These are phyloP conservation scores for Corydoras sp. DNA, from an alignment of 2,113 vertebrate genomes.

Conservation along the genomic window DNA sequence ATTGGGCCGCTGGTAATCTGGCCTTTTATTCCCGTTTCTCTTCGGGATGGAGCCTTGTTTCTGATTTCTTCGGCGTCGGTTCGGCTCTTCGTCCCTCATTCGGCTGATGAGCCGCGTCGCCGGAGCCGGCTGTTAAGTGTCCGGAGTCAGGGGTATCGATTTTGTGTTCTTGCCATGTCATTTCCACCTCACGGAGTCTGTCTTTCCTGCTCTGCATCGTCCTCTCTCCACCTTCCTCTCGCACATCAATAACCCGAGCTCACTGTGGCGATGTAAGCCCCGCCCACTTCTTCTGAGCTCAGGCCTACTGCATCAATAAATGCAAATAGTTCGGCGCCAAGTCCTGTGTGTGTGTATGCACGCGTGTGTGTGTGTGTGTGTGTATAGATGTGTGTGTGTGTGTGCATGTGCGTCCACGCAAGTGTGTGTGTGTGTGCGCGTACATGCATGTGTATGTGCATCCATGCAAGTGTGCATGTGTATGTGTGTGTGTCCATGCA, in stretches of 20 bases:
- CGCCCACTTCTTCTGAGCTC: not conserved
- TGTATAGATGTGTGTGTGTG: not conserved
- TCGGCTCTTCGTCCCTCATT: conserved; percentile 17
- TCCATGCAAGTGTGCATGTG: too few relatives aligned
- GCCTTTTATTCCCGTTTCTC: not conserved
- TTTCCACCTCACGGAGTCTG: conserved; percentile 22
- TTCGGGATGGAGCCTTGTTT: too few relatives aligned
- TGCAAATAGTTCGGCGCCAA: not conserved
- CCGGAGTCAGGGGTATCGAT: conserved; percentile 37
- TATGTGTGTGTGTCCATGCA: too few relatives aligned
- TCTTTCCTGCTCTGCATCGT: not conserved
- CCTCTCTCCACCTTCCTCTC: not conserved
- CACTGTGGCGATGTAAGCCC: not conserved
- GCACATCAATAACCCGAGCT: not conserved
- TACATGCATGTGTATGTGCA: not conserved
- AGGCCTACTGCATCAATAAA: not conserved
- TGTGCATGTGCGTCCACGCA: not conserved
- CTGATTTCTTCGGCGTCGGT: not conserved
- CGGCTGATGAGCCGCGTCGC: conserved; percentile 25
- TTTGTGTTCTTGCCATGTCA: conserved; percentile 29
- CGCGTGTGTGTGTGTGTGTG: not conserved
- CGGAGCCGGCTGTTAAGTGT: conserved; percentile 28
- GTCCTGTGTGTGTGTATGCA: not conserved
- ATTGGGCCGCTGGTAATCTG: too few relatives aligned
- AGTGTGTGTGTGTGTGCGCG: not conserved